These are phyloP conservation scores for Agriopis leucophaearia DNA, from an alignment of 2,888 invertebrate genomes.

Conservation along the genomic window DNA sequence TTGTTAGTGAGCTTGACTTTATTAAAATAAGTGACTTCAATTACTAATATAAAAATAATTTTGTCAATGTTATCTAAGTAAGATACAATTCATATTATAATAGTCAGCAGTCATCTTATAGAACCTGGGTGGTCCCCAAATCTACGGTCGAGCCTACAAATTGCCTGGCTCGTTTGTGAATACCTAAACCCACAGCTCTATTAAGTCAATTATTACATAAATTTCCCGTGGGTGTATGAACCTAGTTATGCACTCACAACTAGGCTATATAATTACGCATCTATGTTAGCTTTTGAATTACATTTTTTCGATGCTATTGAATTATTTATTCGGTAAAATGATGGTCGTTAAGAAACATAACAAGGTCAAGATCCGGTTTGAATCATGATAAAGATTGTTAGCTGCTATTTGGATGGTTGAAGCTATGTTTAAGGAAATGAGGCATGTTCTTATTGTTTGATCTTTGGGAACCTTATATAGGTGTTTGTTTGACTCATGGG, in stretches of 20 bases:
- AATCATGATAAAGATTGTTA: conserved; percentile 59
- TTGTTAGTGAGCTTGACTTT: no score
- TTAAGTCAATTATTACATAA: conserved; percentile 73
- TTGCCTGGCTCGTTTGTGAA: conserved; percentile 65
- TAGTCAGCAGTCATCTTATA: conserved; percentile 45
- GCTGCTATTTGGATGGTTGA: conserved; percentile 42
- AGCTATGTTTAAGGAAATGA: conserved; percentile 45
- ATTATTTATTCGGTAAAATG: conserved; percentile 64
- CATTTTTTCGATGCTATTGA: conserved; percentile 61
- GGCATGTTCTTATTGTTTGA: conserved; percentile 43
- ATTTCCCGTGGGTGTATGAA: conserved; percentile 63
- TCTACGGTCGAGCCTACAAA: conserved; percentile 65
- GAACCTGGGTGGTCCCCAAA: conserved; percentile 66
- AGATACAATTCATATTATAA: conserved; percentile 6
- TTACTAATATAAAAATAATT: no score
- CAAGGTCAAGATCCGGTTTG: conserved; percentile 60
- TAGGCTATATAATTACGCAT: conserved; percentile 62
- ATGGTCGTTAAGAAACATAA: conserved; percentile 60
- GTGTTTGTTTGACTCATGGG: conserved; percentile 39
- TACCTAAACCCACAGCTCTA: conserved; percentile 65
- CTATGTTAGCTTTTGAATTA: conserved; percentile 62
- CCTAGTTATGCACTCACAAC: conserved; percentile 55
- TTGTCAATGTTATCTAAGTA: no score
- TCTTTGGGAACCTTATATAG: conserved; percentile 43
- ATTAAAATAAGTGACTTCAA: background rate